These are phyloP conservation scores for Ectemnius continuus DNA, from an alignment of 2,888 invertebrate species.

Conservation along the genomic window DNA sequence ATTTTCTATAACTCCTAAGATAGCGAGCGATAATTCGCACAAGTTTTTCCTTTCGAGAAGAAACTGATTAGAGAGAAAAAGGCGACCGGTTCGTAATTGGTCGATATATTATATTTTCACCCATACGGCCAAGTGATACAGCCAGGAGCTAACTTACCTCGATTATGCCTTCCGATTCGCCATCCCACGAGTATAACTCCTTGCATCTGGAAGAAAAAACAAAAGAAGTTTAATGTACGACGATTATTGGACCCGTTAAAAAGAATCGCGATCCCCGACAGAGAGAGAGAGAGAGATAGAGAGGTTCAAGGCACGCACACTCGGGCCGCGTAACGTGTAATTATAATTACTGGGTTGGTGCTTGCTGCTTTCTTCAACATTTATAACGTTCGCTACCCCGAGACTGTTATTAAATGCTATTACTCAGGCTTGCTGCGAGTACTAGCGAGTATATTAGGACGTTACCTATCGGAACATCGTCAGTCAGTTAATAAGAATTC, in stretches of 20 bases:
- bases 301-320: background rate
- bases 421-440: too few relatives aligned
- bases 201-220: constrained; percentile 42
- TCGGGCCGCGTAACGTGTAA: background rate
- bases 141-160: constrained; percentile 43
- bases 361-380: too few relatives aligned
- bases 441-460: too few relatives aligned
- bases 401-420: too few relatives aligned
- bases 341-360: constrained; percentile 3
- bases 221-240: constrained; percentile 31
- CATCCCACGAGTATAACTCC: constrained; percentile 19
- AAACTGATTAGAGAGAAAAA: too few relatives aligned
- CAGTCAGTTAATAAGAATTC: too few relatives aligned
- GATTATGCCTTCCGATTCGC: constrained; percentile 37
- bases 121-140: constrained; percentile 22
- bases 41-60: constrained; percentile 33
- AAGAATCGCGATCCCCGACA: too few relatives aligned
- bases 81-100: constrained; percentile 34
- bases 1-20: constrained; percentile 51
- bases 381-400: too few relatives aligned
- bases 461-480: too few relatives aligned
- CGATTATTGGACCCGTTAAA: constrained; percentile 6
- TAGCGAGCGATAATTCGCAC: constrained; percentile 42
- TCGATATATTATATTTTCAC: constrained; percentile 43
- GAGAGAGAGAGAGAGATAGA: constrained; percentile 1